phyloP scores from a whole-genome alignment of 2,113 vertebrate genomes.

The Calypte anna region DNA sequence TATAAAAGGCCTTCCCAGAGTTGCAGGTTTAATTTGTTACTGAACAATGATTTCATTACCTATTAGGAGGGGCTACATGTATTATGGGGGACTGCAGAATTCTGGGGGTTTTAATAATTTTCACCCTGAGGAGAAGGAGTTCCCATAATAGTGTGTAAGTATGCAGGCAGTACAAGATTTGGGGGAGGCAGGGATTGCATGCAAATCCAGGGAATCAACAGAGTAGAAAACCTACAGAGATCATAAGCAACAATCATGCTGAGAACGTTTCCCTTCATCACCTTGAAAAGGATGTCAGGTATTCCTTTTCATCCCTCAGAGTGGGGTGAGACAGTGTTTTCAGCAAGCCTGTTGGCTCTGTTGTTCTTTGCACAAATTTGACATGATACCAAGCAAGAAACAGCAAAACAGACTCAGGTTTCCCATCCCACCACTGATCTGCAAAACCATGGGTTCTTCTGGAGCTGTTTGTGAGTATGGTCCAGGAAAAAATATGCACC shows the following conservation, averaged over 20 bases:
- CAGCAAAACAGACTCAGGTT: not conserved
- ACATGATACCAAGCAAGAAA: not conserved
- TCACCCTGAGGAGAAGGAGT: not conserved
- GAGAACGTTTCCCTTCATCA: not conserved
- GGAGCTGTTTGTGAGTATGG: not conserved
- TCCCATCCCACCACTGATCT: not conserved
- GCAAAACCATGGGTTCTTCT: not conserved
- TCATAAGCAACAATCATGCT: not conserved
- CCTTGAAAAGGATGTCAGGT: not conserved
- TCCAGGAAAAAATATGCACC: not conserved
- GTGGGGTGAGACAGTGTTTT: not conserved
- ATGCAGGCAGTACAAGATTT: not conserved
- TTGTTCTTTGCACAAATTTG: not conserved
- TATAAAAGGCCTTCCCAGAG: not conserved
- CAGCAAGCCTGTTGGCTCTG: not conserved
- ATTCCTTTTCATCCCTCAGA: not conserved
- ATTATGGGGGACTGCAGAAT: not conserved
- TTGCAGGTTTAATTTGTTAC: not conserved
- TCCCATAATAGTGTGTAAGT: not conserved
- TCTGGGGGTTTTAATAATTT: not conserved
- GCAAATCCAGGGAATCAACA: not conserved
- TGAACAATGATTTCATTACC: constrained; percentile 28
- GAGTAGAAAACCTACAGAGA: not conserved
- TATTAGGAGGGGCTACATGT: not conserved
- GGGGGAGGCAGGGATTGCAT: not conserved